Evolutionary conservation across 1,140 invertebrate species (phyloP).

Genomic region (Polypedilum vanderplanki): DNA sequence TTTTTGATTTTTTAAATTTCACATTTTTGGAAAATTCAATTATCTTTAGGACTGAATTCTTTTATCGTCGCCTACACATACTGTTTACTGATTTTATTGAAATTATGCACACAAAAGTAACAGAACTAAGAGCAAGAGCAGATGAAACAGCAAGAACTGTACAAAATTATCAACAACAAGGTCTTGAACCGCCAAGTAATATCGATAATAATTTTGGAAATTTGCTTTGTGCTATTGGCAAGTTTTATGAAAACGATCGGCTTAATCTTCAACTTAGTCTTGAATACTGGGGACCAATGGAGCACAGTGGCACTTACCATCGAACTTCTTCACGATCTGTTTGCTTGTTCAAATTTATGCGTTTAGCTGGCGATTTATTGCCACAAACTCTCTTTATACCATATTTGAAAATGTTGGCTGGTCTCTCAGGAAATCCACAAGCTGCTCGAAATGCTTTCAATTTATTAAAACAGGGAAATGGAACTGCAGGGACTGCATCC

Average conservation of each 20-base stretch:
- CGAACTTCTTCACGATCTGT: conserved; percentile 56
- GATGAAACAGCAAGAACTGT: conserved; percentile 83
- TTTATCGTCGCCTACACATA: conserved; percentile 73
- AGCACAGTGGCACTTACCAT: conserved; percentile 37
- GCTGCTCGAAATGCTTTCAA: conserved; percentile 77
- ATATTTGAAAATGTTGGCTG: conserved; percentile 79
- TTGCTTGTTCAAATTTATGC: conserved; percentile 83
- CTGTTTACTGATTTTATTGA: conserved; percentile 89
- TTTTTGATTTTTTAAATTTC: conserved; percentile 70
- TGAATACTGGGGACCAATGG: conserved; percentile 76
- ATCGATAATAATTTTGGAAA: conserved; percentile 77
- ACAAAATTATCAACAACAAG: conserved; percentile 72
- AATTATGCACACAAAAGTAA: conserved; percentile 77
- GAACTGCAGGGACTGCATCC: conserved; percentile 46
- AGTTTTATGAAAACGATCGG: conserved; percentile 70
- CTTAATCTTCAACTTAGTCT: conserved; percentile 61
- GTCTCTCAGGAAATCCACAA: conserved; percentile 64
- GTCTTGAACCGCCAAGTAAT: conserved; percentile 67
- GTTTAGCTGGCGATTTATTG: conserved; percentile 77
- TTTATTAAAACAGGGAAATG: conserved; percentile 62
- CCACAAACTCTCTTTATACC: conserved; percentile 79
- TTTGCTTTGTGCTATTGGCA: conserved; percentile 67
- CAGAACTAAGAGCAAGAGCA: conserved; percentile 68
- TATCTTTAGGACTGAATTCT: conserved; percentile 52
- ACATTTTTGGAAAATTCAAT: conserved; percentile 62